These are phyloP conservation scores for Delia radicum DNA, from an alignment of 1,140 invertebrate species.

Conservation along the genomic window DNA sequence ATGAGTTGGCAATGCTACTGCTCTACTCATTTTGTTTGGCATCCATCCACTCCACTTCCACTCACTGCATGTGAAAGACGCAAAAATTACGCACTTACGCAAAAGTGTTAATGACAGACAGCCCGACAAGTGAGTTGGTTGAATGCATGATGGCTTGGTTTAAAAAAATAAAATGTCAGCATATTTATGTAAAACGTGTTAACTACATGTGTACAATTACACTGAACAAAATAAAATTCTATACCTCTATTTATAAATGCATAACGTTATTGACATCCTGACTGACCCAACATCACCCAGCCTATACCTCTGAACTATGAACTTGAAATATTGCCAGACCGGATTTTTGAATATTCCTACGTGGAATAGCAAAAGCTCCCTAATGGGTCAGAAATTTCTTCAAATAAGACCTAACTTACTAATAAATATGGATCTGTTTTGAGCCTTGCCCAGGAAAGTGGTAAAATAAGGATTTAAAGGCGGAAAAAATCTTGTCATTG, in stretches of 20 bases:
- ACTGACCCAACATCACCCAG: too few species aligned
- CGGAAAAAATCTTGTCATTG: too few species aligned
- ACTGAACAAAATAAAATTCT: neutral
- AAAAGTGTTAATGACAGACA: neutral
- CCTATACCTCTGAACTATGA: too few species aligned
- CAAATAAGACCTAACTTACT: too few species aligned
- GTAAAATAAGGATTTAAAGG: too few species aligned
- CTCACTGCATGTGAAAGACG: neutral
- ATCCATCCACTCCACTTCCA: neutral
- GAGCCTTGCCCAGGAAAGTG: too few species aligned
- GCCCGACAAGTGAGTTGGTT: neutral
- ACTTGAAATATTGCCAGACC: neutral
- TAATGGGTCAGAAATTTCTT: too few species aligned
- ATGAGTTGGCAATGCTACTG: constrained; percentile 33
- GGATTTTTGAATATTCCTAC: neutral
- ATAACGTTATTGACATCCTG: too few species aligned
- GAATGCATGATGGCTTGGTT: neutral
- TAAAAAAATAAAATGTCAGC: neutral
- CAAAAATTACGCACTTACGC: neutral
- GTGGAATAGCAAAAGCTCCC: too few species aligned
- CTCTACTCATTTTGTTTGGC: neutral
- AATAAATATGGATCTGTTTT: too few species aligned
- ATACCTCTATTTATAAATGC: too few species aligned
- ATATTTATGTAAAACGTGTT: too few species aligned
- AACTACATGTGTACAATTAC: neutral